Conservation (phyloP, 2,888 invertebrate genomes). For the Heliconius erato region DNA sequence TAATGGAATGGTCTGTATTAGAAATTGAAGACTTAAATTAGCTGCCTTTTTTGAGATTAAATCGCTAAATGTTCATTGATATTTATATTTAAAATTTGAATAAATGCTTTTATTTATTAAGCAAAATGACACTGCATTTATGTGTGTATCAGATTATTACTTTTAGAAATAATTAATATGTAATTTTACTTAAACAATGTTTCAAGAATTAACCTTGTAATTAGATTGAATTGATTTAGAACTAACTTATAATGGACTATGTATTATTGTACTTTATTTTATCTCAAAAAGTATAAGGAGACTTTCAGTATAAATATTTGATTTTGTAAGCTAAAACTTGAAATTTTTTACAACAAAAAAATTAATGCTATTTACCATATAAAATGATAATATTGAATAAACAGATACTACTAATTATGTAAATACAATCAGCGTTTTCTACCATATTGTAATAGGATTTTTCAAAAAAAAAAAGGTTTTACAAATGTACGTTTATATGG, state of each 20-base stretch:
- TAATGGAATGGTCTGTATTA: neutral
- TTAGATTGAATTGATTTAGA: neutral
- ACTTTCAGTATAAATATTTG: neutral
- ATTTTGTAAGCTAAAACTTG: neutral
- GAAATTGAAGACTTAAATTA: neutral
- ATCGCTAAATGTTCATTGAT: neutral
- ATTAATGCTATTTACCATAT: neutral
- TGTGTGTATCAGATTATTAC: neutral
- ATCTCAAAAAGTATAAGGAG: neutral
- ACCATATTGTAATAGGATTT: neutral
- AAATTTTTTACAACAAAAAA: neutral
- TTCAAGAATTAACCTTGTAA: neutral
- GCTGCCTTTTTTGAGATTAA: neutral
- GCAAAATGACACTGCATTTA: constrained; percentile 15
- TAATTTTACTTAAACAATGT: neutral
- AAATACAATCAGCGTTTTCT: constrained; percentile 3
- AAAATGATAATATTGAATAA: neutral
- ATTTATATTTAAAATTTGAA: neutral
- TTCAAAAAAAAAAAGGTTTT: neutral
- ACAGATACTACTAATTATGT: neutral
- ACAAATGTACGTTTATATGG: neutral
- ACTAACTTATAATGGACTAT: neutral
- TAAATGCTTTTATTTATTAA: constrained; percentile 9
- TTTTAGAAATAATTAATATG: neutral
- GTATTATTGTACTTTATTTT: neutral